Conservation (phyloP, 2,113 vertebrate genomes). For the Ivindomyrus marchei region DNA sequence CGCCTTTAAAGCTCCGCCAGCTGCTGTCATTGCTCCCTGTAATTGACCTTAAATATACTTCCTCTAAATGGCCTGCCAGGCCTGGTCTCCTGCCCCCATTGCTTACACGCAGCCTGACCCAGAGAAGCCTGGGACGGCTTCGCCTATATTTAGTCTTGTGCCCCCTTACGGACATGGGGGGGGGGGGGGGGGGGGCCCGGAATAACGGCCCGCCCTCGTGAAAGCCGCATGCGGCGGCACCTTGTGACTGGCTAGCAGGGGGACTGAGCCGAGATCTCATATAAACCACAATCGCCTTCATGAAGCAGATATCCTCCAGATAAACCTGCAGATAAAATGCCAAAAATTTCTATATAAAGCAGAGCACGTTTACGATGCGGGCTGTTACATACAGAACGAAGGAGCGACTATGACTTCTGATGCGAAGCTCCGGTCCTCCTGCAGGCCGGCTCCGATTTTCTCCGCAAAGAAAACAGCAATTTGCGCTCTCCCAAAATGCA, state of each 20-base stretch:
- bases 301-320: not conserved
- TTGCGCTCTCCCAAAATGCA: not conserved
- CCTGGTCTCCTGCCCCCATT: conserved; percentile 62
- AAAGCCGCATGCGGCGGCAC: conserved; percentile 53
- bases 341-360: not conserved
- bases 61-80: conserved; percentile 63
- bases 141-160: conserved; percentile 60
- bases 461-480: not conserved
- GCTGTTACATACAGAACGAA: not conserved
- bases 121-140: conserved; percentile 64
- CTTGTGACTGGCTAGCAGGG: not conserved
- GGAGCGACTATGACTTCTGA: not conserved
- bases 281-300: not conserved
- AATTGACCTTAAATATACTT: conserved; percentile 80
- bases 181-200: conserved; percentile 53
- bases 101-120: conserved; percentile 51
- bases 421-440: not conserved
- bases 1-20: conserved; percentile 53
- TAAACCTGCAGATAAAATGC: not conserved
- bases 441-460: not conserved
- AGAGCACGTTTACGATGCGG: not conserved
- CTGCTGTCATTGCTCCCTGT: conserved; percentile 69
- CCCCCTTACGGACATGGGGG: conserved; percentile 56
- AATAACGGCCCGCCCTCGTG: conserved; percentile 66
- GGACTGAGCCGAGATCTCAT: not conserved